Base-by-base conservation (phyloP, 2,888 invertebrate species). In the Lathronympha strigana region DNA sequence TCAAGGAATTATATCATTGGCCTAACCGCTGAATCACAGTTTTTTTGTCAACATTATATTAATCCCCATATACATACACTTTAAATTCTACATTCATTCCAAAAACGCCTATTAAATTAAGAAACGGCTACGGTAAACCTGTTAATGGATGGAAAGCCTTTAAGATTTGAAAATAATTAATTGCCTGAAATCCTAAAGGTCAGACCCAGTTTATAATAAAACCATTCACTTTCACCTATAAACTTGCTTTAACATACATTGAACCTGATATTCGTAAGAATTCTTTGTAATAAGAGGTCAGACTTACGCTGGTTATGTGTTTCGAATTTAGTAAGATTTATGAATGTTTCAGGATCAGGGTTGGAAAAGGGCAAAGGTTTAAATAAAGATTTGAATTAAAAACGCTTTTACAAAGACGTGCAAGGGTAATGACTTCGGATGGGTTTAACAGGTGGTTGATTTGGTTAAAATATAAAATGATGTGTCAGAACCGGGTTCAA, bases 111-210 rank as follows among this genome's bases (percentile, higher is more conserved):
- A 57, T 63, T 57, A 25, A 63, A 43, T 15, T 19, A 17, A 28
- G 36, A 40, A 51, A 50, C 17, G 40, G 4, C 28, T 19, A n/a
- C 6, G 8, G n/a, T 4, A 38, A 47, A 60, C 28, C 64, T 15
- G 28, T 53, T 64, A 64, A 60, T 64, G 51, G 53, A 47, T n/a
- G 36, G 21, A 6, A 43, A 25, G 5, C 58, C 53, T 60, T n/a
- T 19, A 60, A 60, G 58, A 64, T 60, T 64, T 60, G 15, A 23
- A 60, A 64, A 60, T 64, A 64, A 53, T 64, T 45, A 45, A 47
- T 60, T 63, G 55, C 28, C 47, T 47, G 19, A 51, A 28, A 60
- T 53, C 25, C 13, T 25, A 63, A 57, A 50, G 63, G 55, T 49
- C 36, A 57, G 33, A 11, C 61, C 38, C 40, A 17, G 40, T 3